Evolutionary conservation across 2,797 vertebrate species (phyloP), one percentile per base, ranked within the genome.

Genomic region (Bothrops alternatus): DNA sequence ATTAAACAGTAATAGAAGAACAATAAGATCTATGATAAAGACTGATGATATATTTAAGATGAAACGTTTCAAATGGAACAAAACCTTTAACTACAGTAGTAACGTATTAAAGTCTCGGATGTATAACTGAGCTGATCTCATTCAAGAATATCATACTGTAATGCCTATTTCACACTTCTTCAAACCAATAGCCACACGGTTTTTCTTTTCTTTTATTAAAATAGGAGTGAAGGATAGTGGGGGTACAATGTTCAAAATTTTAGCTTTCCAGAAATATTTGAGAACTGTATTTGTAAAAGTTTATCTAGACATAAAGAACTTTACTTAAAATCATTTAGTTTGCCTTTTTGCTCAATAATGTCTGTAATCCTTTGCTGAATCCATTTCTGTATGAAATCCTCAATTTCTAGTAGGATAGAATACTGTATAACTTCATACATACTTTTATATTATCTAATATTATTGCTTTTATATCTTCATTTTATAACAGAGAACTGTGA

Each of bases 401-500:
- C n/a, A 60, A 42, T 82, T 55, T 14, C 60, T 73, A 55, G 42
- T 60, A 78, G 65, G 32, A 16, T 2, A 23, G 20, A 91, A 93
- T 89, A 73, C 3, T 73, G 16, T 73, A 32, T 28, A 88, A 78
- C 42, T 78, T 14, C n/a, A 69, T 60, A 60, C 57, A 82, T 55
- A 86, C 50, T 26, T 86, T 86, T 86, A 86, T 86, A 55, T 47
- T 82, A 8, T 82, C 42, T 82, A 1, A 8, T 90, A 95, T 93
- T 85, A 37, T 82, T 37, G 87, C 55, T 91, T 85, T 89, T 93
- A 0, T 93, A 7, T 25, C 91, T 93, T 90, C 42, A 91, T 95
- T 96, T 92, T 90, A 53, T 91, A 60, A 95, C 91, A 89, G 82
- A 95, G 92, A 96, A 95, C 25, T 23, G n/a, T 91, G 90, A 90